phyloP scores from a whole-genome alignment of 2,113 vertebrate species.

The Corythoichthys haematopterus region DNA sequence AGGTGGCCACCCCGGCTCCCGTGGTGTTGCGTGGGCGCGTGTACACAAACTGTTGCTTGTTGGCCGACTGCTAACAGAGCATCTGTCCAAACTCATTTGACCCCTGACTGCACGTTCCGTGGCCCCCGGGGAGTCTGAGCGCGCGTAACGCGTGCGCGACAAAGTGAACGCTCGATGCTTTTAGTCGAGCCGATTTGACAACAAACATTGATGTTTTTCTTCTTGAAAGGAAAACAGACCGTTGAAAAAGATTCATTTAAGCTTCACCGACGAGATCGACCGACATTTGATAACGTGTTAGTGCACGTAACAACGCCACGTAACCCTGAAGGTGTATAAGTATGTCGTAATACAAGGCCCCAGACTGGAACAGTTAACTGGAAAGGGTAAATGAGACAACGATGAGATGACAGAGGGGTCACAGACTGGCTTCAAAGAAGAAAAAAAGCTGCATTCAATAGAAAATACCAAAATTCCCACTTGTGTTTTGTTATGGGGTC shows the following conservation, averaged over 20 bases:
- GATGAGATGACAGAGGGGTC: too few species aligned
- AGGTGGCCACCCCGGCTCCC: not conserved
- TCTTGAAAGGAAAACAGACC: not conserved
- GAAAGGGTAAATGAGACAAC: too few species aligned
- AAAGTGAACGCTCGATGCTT: not conserved
- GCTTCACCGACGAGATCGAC: not conserved
- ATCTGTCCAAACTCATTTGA: slow-evolving; percentile 62
- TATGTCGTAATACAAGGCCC: too few species aligned
- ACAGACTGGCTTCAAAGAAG: too few species aligned
- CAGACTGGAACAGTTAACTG: too few species aligned
- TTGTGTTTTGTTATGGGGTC: too few species aligned
- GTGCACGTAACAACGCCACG: not conserved
- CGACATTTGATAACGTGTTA: not conserved
- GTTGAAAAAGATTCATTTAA: not conserved
- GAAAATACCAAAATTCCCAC: too few species aligned
- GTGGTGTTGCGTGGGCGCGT: not conserved
- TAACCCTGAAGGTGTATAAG: too few species aligned
- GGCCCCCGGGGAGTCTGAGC: not conserved
- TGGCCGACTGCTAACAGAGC: slow-evolving; percentile 47
- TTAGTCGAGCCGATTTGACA: not conserved
- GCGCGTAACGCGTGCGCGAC: not conserved
- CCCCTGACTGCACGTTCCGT: slow-evolving; percentile 46
- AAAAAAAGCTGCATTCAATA: too few species aligned
- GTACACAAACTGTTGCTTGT: slow-evolving; percentile 51
- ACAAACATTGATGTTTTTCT: not conserved